Evolutionary conservation across 2,113 vertebrate species (phyloP), one percentile per base, ranked within the genome.

Genomic region (Alexandromys fortis): DNA sequence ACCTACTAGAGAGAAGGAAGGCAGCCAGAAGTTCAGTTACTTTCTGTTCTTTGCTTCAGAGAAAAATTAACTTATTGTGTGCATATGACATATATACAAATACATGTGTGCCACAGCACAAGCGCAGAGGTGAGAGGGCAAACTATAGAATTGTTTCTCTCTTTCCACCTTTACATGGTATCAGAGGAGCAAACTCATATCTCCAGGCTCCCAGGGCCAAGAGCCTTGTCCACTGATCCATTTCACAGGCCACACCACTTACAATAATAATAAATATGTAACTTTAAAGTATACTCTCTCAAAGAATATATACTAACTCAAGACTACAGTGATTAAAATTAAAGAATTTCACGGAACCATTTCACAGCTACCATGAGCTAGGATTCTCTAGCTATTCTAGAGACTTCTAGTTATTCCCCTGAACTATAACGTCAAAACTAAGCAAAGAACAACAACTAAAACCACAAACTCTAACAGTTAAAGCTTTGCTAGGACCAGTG

Each of bases 1-100:
- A 98, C 99, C 99, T 98, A 98, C 97, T 98, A 95, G 77, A 95
- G 88, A 97, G n/a, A 86, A 97, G 0, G 91, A 94, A 96, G 79
- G 96, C 83, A 97, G 94, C 97, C 97, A 97, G 38, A 92, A 96
- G 30, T 89, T 73, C 90, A 94, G 93, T 92, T 78, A 89, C 30
- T 81, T 21, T 89, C 55, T 67, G 86, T 63, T 89, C 61, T 92
- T 89, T 35, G 91, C 22, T 90, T 91, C n/a, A 89, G 33, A 19
- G 21, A 52, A n/a, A 35, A 70, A 16, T 47, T 16, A 24, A n/a
- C 3, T 30, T 22, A 16, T 5, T 45, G 17, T 45, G 42, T 47
- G 5, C 10, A 67, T 11, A 65, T 5, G 83, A 33, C 67, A 17
- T 3, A 35, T 21, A 0, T 14, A 11, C 17, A 14, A 33, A 65